phyloP scores from a whole-genome alignment of 53 echinoderm and acorn worm genomes.

The Henricia sp. region DNA sequence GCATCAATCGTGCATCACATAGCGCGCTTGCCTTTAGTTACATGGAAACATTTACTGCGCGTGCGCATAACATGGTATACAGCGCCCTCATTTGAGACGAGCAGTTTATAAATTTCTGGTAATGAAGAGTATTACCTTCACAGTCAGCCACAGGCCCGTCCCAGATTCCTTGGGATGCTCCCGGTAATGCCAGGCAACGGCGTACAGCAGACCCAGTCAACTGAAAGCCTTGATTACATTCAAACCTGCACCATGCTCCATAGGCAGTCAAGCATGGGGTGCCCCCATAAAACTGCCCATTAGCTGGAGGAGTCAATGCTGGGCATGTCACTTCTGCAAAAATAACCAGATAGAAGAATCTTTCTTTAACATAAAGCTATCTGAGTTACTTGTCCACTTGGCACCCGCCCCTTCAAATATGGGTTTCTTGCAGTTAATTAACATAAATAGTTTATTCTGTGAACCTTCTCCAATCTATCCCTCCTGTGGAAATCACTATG shows the following conservation, averaged over 20 bases:
- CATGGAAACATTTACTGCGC: too few relatives aligned
- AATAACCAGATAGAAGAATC: too few relatives aligned
- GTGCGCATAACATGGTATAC: too few relatives aligned
- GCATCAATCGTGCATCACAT: too few relatives aligned
- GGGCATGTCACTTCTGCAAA: slow-evolving; percentile 53
- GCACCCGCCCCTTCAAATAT: neutral
- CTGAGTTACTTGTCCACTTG: neutral
- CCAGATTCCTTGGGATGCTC: slow-evolving; percentile 63
- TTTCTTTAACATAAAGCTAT: too few relatives aligned
- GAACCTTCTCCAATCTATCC: too few relatives aligned
- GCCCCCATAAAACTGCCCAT: slow-evolving; percentile 30
- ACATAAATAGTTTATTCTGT: too few relatives aligned
- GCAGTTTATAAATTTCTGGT: too few relatives aligned
- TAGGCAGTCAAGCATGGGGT: slow-evolving; percentile 38
- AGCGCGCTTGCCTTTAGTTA: too few relatives aligned
- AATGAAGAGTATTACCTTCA: slow-evolving; percentile 44
- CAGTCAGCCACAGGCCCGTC: slow-evolving; percentile 62
- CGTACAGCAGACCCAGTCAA: slow-evolving; percentile 48
- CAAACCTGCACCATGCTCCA: slow-evolving; percentile 64
- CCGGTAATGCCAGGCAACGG: slow-evolving; percentile 49
- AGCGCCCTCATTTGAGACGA: too few relatives aligned
- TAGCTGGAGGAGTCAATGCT: slow-evolving; percentile 26
- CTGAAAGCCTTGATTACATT: slow-evolving; percentile 60
- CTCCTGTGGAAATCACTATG: too few relatives aligned
- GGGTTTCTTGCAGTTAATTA: neutral